Evolutionary conservation across 1,140 invertebrate species (phyloP).

Genomic region (Tetramorium alpestre): DNA sequence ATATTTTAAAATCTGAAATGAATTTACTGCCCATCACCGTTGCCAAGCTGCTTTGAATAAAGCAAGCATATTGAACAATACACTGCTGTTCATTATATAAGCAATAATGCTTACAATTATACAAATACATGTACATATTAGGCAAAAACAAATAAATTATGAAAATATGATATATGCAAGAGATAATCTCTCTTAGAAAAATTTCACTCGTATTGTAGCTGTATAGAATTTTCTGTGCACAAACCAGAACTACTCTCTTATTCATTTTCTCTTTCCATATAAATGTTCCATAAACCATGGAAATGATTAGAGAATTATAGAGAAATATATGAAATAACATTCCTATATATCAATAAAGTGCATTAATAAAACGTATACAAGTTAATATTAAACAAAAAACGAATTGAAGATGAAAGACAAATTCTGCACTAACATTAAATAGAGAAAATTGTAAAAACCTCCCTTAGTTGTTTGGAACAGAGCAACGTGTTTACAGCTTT

Average conservation of each 20-base stretch:
- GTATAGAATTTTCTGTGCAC: slow-evolving; percentile 11
- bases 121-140: slow-evolving; percentile 19
- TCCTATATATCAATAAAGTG: slow-evolving; percentile 17
- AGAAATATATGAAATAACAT: neutral
- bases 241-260: neutral
- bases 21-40: slow-evolving; percentile 61
- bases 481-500: neutral
- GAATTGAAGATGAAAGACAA: slow-evolving; percentile 29
- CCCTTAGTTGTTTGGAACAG: neutral
- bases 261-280: neutral
- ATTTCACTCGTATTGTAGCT: slow-evolving; percentile 14
- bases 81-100: slow-evolving; percentile 43
- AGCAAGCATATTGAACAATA: slow-evolving; percentile 52
- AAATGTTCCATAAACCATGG: neutral
- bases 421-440: neutral
- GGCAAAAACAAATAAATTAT: slow-evolving; percentile 23
- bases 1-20: slow-evolving; percentile 28
- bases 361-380: slow-evolving; percentile 34
- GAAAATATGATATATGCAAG: neutral
- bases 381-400: slow-evolving; percentile 24
- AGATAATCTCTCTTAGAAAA: slow-evolving; percentile 9
- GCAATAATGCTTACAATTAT: slow-evolving; percentile 20
- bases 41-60: slow-evolving; percentile 62
- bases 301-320: neutral
- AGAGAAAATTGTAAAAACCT: neutral